A percentile compares a stretch with the other conserved stretches of the same genome.
phyloP scores from a whole-genome alignment of 2,888 invertebrate species.

The Zonitis immaculata region DNA sequence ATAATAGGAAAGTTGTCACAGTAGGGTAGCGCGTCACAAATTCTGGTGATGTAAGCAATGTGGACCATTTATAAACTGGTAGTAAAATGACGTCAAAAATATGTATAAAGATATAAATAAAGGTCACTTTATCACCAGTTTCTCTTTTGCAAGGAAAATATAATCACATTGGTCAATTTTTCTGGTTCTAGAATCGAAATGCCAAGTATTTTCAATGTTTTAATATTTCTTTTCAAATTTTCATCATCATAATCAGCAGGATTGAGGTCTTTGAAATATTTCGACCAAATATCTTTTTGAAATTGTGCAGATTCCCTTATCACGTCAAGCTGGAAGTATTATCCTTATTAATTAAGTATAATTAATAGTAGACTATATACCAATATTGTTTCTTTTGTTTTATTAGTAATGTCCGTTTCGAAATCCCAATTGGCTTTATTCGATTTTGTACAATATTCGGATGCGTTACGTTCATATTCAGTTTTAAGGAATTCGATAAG shows the following conservation, averaged over 20 bases:
- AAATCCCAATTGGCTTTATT: constrained; percentile 44
- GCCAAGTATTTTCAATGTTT: constrained; percentile 49
- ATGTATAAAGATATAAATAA: too few species aligned
- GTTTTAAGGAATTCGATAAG: constrained; percentile 28
- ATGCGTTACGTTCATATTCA: constrained; percentile 34
- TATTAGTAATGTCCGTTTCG: constrained; percentile 41
- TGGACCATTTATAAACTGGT: too few species aligned
- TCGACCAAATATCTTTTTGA: constrained; percentile 45
- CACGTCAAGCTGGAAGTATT: constrained; percentile 34
- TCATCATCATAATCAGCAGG: constrained; percentile 47
- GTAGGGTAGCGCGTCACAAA: too few species aligned
- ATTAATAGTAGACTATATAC: too few species aligned
- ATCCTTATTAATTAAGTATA: constrained; percentile 1
- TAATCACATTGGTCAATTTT: constrained; percentile 41
- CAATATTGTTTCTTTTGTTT: constrained; percentile 30
- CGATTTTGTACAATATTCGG: constrained; percentile 39
- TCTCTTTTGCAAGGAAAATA: too few species aligned
- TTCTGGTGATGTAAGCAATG: too few species aligned
- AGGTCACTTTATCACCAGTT: too few species aligned
- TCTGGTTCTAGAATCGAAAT: constrained; percentile 46
- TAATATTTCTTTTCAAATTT: constrained; percentile 47
- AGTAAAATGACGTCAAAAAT: too few species aligned
- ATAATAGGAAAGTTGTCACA: too few species aligned
- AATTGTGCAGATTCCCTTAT: constrained; percentile 39
- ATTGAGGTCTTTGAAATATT: constrained; percentile 40